Conservation (phyloP, 2,888 invertebrate species). For the Torymus auratus region DNA sequence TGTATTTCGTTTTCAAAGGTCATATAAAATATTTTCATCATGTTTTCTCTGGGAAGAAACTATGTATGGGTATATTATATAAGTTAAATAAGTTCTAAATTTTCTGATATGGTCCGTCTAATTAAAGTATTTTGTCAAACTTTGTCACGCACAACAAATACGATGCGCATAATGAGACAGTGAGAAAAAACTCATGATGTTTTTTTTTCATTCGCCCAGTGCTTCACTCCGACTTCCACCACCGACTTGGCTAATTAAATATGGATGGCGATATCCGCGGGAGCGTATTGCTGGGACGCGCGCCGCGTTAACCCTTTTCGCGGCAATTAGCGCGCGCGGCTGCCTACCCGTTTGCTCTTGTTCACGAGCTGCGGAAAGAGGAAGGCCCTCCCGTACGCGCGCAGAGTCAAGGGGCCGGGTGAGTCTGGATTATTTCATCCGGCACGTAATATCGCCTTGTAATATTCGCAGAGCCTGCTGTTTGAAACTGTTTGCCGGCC, state of each 20-base stretch:
- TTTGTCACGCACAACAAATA: too few relatives aligned
- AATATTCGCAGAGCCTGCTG: slow-evolving; percentile 73
- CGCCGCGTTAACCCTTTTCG: slow-evolving; percentile 72
- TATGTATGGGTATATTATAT: too few relatives aligned
- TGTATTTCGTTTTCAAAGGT: too few relatives aligned
- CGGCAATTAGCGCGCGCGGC: slow-evolving; percentile 71
- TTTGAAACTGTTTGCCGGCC: slow-evolving; percentile 71
- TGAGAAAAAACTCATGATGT: too few relatives aligned
- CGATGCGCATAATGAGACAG: too few relatives aligned
- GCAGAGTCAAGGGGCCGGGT: not conserved
- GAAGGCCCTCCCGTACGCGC: not conserved
- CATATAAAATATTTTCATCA: too few relatives aligned
- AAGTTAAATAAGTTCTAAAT: too few relatives aligned
- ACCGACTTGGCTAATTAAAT: slow-evolving; percentile 68
- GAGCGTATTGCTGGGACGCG: slow-evolving; percentile 62
- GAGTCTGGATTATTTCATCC: slow-evolving; percentile 72
- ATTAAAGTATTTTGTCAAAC: too few relatives aligned
- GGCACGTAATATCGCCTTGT: slow-evolving; percentile 73
- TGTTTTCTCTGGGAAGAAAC: too few relatives aligned
- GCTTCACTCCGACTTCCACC: too few relatives aligned
- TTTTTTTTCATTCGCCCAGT: too few relatives aligned
- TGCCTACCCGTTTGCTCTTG: slow-evolving; percentile 70
- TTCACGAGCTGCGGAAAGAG: slow-evolving; percentile 63
- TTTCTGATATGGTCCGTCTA: too few relatives aligned
- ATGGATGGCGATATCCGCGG: slow-evolving; percentile 71